A percentile compares a stretch with the other conserved stretches of the same genome.
Conservation (phyloP, 2,113 vertebrate genomes). For the Stegostoma tigrinum region DNA sequence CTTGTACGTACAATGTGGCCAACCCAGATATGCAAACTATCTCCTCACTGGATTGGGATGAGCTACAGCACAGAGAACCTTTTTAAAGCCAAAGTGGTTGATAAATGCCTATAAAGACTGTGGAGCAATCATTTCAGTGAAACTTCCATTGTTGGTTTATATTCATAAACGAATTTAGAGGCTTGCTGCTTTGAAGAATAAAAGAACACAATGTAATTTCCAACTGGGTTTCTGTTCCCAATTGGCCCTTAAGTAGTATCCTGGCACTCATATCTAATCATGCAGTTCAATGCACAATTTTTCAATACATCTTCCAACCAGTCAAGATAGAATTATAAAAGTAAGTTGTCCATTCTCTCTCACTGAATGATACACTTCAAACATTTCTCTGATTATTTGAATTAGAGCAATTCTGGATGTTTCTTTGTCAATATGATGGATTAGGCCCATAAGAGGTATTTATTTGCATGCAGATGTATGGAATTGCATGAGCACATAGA, state of each 20-base stretch:
- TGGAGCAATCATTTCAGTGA: neutral
- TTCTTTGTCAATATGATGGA: neutral
- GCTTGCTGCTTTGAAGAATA: neutral
- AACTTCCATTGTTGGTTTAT: neutral
- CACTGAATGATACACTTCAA: neutral
- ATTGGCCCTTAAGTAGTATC: neutral
- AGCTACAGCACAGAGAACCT: neutral
- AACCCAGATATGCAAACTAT: neutral
- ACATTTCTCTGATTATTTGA: neutral
- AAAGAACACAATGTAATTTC: neutral
- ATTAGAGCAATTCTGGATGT: neutral
- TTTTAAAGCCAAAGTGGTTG: neutral
- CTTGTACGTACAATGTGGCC: neutral
- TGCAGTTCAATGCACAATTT: neutral
- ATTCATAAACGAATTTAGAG: slow-evolving; percentile 2
- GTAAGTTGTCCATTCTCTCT: neutral
- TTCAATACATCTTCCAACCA: neutral
- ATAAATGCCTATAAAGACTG: neutral
- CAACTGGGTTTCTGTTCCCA: neutral
- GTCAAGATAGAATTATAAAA: no score
- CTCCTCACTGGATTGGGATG: neutral
- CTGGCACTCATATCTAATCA: neutral
- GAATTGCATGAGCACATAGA: neutral
- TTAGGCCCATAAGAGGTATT: neutral
- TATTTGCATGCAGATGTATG: neutral